Conservation (phyloP, 2,797 vertebrate species). For the Remorina albescens region DNA sequence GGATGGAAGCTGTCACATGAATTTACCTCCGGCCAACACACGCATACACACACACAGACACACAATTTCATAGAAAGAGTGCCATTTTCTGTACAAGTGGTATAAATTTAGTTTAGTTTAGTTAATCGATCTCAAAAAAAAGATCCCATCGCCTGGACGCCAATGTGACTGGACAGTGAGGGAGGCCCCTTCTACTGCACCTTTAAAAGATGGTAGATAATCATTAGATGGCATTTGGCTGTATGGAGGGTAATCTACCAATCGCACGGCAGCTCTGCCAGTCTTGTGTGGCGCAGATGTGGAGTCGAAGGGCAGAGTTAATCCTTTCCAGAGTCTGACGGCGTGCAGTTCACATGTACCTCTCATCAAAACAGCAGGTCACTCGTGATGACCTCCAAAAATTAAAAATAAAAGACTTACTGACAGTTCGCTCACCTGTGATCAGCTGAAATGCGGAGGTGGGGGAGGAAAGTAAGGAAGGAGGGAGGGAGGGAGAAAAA, state of each 20-base stretch:
- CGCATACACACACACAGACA: no score
- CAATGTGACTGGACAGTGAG: slow-evolving; percentile 1
- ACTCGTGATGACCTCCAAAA: slow-evolving; percentile 40
- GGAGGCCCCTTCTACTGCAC: slow-evolving; percentile 26
- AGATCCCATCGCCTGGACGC: slow-evolving; percentile 13
- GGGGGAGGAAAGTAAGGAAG: not conserved
- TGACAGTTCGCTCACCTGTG: slow-evolving; percentile 61
- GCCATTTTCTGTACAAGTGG: not conserved
- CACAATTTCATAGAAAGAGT: slow-evolving; percentile 8
- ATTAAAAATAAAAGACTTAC: slow-evolving; percentile 51
- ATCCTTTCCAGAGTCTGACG: slow-evolving; percentile 69
- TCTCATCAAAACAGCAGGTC: slow-evolving; percentile 61
- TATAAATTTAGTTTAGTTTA: not conserved
- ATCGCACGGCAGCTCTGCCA: slow-evolving; percentile 66
- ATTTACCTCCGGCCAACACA: not conserved
- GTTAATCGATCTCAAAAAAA: slow-evolving; percentile 11
- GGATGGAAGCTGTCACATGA: not conserved
- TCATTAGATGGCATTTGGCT: slow-evolving; percentile 71
- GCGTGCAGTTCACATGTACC: slow-evolving; percentile 57
- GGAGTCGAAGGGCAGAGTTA: slow-evolving; percentile 76
- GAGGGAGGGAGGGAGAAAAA: not conserved
- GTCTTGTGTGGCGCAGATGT: slow-evolving; percentile 73
- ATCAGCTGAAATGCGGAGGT: slow-evolving; percentile 31
- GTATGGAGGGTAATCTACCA: slow-evolving; percentile 71
- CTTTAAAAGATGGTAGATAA: slow-evolving; percentile 61